phyloP scores from a whole-genome alignment of 1,140 invertebrate genomes.

The Sycophaga agraensis region DNA sequence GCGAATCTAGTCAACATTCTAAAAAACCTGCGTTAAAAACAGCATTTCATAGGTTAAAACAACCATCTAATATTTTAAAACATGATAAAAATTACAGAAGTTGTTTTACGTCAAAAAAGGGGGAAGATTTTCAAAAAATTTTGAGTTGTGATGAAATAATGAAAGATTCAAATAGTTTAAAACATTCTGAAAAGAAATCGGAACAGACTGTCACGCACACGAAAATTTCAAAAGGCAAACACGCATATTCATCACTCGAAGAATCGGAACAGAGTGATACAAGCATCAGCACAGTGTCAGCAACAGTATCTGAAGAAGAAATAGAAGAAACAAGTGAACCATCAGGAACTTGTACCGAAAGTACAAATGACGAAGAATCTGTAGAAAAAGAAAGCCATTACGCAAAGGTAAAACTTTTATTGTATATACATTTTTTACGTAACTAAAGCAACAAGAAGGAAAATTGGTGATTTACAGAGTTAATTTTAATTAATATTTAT shows the following conservation, averaged over 20 bases:
- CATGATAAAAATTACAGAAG: background rate
- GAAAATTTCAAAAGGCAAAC: background rate
- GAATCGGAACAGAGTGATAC: constrained; percentile 33
- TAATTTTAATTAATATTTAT: too few species aligned
- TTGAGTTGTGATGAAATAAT: background rate
- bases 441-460: too few species aligned
- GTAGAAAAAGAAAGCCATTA: too few species aligned
- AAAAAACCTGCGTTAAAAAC: constrained; percentile 1
- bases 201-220: background rate
- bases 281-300: constrained; percentile 5
- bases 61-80: background rate
- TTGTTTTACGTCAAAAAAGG: background rate
- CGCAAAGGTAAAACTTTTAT: too few species aligned
- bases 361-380: constrained; percentile 7
- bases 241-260: constrained; percentile 16
- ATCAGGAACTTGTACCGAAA: constrained; percentile 11
- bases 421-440: too few species aligned
- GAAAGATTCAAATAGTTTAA: background rate
- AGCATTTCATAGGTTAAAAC: background rate
- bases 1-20: background rate
- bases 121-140: background rate
- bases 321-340: constrained; percentile 11
- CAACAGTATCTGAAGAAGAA: background rate
- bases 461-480: too few species aligned
- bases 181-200: background rate